Evolutionary conservation across 2,113 vertebrate species (phyloP).

Genomic region (Balaeniceps rex): DNA sequence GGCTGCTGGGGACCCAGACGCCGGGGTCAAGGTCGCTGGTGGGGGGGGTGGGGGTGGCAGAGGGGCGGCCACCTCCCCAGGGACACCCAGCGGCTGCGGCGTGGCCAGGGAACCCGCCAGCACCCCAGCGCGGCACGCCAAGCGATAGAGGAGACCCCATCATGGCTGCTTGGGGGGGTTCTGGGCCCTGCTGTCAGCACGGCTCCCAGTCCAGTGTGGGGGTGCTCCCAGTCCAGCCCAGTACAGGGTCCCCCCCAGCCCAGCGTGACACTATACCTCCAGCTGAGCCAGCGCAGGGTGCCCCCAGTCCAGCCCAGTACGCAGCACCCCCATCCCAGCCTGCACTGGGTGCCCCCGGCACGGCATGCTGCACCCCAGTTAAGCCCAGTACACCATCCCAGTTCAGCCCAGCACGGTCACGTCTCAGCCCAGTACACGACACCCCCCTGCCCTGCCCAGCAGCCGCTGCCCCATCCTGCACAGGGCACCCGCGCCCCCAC

Average conservation of each 20-base stretch:
- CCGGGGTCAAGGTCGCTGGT: slow-evolving; percentile 14
- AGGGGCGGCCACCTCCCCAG: not conserved
- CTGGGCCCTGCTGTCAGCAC: not conserved
- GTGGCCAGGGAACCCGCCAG: fast-evolving
- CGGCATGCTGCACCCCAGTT: not conserved
- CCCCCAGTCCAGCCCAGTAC: not conserved
- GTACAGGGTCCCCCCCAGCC: not conserved
- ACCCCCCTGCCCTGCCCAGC: not conserved
- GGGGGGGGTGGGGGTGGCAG: not conserved
- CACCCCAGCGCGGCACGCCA: not conserved
- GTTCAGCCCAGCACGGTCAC: not conserved
- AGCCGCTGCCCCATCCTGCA: not conserved
- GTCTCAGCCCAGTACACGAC: not conserved
- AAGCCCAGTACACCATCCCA: not conserved
- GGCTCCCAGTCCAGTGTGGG: not conserved
- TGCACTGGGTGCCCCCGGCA: no score
- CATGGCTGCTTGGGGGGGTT: fast-evolving
- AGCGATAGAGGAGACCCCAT: fast-evolving
- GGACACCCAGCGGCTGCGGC: not conserved
- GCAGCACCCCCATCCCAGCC: not conserved
- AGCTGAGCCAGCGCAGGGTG: not conserved
- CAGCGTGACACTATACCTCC: not conserved
- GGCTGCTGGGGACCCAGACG: slow-evolving; percentile 67
- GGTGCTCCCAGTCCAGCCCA: not conserved
- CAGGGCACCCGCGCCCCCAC: not conserved